These are phyloP conservation scores for Sinocyclocheilus grahami DNA, from an alignment of 2,113 vertebrate genomes.

Conservation along the genomic window DNA sequence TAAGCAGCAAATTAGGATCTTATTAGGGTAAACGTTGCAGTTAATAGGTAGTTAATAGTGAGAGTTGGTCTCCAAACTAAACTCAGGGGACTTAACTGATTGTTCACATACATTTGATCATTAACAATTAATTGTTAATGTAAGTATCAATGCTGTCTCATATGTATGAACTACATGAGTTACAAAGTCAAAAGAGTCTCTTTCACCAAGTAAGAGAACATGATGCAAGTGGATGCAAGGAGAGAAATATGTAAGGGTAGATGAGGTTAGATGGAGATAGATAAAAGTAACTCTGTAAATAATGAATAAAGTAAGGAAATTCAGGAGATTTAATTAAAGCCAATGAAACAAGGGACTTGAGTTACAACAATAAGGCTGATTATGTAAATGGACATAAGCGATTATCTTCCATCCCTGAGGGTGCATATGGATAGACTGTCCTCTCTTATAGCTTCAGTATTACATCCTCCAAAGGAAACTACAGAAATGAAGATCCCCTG, in stretches of 20 bases:
- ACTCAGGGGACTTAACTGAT: neutral
- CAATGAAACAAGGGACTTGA: neutral
- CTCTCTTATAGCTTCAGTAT: neutral
- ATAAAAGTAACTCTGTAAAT: neutral
- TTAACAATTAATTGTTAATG: neutral
- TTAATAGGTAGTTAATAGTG: neutral
- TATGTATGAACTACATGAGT: neutral
- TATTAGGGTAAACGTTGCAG: neutral
- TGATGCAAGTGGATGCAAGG: neutral
- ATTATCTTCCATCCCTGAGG: conserved; percentile 50
- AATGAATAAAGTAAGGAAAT: neutral
- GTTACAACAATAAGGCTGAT: conserved; percentile 57
- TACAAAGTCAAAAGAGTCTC: neutral
- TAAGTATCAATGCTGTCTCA: neutral
- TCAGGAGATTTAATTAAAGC: neutral
- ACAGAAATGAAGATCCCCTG: neutral
- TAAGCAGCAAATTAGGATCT: neutral
- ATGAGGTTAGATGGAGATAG: conserved; percentile 6
- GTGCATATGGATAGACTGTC: conserved; percentile 10
- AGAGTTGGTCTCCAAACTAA: neutral
- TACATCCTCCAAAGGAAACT: neutral
- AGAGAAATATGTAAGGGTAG: neutral
- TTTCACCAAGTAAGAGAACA: neutral
- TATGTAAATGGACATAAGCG: conserved; percentile 64
- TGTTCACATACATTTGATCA: neutral